Evolutionary conservation across 2,113 vertebrate species (phyloP), one percentile per base, ranked within the genome.

Genomic region (Columba livia): DNA sequence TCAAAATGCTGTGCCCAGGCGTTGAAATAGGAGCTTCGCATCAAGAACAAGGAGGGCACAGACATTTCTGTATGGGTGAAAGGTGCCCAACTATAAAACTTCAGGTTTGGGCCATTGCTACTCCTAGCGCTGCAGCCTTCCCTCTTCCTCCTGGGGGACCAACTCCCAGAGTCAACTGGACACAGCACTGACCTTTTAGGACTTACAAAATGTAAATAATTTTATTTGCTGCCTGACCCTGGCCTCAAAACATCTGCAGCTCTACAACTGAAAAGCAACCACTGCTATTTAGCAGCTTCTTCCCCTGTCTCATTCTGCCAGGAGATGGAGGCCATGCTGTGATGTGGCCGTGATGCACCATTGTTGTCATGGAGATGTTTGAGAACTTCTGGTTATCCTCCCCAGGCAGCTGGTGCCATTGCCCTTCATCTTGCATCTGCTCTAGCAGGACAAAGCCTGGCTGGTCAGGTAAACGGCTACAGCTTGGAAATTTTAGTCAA

Each of bases 171-270:
- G 53, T n/a, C 24, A 79, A 75, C 0, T 58, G 67, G 53, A 79
- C 2, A 5, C 80, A 91, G 53, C 11, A 3, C n/a, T 79, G 62
- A 57, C 61, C n/a, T 89, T 86, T 67, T n/a, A 64, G 53, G 67
- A 64, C 38, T 75, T 75, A 42, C 0, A 8, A 93, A 91, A 88
- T 31, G 17, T 57, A 88, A 91, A 79, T 53, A 57, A 40, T 78
- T 89, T 71, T 79, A 94, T 79, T 79, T 89, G 54, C 48, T 83
- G 83, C 51, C 53, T 36, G n/a, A 75, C 24, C 48, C 28, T 79
- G 75, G 38, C 18, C 62, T 93, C 54, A 75, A 79, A 93, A 79
- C 42, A 90, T 90, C 72, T 91, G 77, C 77, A 88, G 38, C 77
- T 83, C 53, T 72, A 29, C 8, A 86, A 89, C 89, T 77, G 28